Conservation (phyloP, 2,797 vertebrate species). For the Periophthalmus magnuspinnatus region DNA sequence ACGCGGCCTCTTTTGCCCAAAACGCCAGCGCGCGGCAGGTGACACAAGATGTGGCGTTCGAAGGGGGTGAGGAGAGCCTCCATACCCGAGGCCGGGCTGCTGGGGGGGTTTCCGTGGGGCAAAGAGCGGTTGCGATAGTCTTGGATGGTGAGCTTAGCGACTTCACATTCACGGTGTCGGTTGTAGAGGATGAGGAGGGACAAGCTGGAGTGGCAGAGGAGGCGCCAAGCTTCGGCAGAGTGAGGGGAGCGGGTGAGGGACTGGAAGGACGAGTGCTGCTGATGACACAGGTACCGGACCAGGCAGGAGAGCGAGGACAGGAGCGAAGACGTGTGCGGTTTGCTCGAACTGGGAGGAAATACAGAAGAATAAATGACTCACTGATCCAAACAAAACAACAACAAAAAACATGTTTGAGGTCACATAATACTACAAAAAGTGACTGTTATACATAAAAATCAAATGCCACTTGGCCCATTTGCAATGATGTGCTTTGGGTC, state of each 20-base stretch:
- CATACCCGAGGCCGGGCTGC: conserved; percentile 51
- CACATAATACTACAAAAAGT: no score
- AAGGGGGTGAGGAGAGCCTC: conserved; percentile 77
- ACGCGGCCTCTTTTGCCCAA: conserved; percentile 78
- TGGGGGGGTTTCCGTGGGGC: conserved; percentile 39
- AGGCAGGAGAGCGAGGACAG: conserved; percentile 80
- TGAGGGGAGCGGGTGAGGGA: conserved; percentile 72
- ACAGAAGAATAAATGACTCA: conserved; percentile 4
- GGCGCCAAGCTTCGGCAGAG: conserved; percentile 80
- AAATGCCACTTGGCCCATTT: no score
- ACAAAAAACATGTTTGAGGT: no score
- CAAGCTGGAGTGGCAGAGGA: conserved; percentile 82
- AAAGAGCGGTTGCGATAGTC: conserved; percentile 73
- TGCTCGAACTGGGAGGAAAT: conserved; percentile 54
- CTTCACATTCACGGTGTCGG: conserved; percentile 81
- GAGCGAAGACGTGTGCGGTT: conserved; percentile 75
- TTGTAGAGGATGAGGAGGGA: conserved; percentile 83
- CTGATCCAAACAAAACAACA: no score
- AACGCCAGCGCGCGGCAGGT: conserved; percentile 75
- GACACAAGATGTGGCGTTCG: conserved; percentile 74
- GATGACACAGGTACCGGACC: conserved; percentile 76
- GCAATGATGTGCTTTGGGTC: no score
- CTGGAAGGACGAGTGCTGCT: conserved; percentile 79
- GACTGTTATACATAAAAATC: no score
- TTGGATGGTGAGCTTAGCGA: conserved; percentile 78